A percentile compares a stretch with the other conserved stretches of the same genome.
These are phyloP conservation scores for Chrysochloris asiatica DNA, from an alignment of 2,113 vertebrate genomes.

Conservation along the genomic window DNA sequence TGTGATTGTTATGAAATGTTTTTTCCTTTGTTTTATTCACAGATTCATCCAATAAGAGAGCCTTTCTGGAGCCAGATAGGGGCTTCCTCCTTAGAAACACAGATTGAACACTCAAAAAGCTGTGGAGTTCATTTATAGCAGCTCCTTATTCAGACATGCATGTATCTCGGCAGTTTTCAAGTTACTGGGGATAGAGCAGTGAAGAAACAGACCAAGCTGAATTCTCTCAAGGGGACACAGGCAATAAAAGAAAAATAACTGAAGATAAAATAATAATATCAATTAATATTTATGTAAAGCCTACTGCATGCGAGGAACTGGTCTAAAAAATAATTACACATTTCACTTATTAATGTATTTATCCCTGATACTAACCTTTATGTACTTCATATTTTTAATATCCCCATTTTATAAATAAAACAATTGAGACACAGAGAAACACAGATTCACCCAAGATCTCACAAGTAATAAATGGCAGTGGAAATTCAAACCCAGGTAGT, in stretches of 20 bases:
- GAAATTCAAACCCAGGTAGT: not conserved
- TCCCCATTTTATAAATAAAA: not conserved
- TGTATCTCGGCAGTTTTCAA: not conserved
- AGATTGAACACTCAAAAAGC: not conserved
- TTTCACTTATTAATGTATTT: no score
- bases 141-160: not conserved
- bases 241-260: not conserved
- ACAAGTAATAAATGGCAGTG: not conserved
- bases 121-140: no score
- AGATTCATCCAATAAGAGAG: not conserved
- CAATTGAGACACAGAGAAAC: not conserved
- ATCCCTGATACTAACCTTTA: no score
- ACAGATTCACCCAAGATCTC: not conserved
- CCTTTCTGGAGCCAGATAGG: no score
- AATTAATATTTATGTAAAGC: not conserved
- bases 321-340: no score
- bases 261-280: not conserved
- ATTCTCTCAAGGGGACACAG: not conserved
- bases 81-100: not conserved
- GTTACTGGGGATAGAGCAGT: not conserved
- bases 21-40: not conserved
- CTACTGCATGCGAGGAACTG: not conserved
- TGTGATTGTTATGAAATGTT: not conserved
- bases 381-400: no score
- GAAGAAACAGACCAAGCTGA: not conserved